Evolutionary conservation across 2,888 invertebrate genomes (phyloP), one percentile per base, ranked within the genome.

Genomic region (Lottia scabra): DNA sequence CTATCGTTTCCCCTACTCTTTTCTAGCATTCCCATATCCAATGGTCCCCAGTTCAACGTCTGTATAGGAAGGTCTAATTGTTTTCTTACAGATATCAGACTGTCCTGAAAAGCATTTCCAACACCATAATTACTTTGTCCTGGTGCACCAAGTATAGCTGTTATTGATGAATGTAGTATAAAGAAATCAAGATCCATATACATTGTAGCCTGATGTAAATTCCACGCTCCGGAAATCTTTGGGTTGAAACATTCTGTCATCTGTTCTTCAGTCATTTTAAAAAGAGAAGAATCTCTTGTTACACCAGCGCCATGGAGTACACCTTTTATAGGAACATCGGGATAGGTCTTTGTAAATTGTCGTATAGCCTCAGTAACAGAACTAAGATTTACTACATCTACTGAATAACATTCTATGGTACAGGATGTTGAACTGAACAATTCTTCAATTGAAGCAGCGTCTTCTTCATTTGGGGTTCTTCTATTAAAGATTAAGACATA

Each of bases 41-140:
- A 75, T 10, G 82, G 77, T n/a, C 84, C 83, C 85, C 84, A 85
- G 68, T 84, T 83, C 19, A 85, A 83, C 30, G 75, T 73, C 73
- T 83, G 83, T 4, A 76, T 84, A 4, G 80, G 48, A 2, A 81
- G 68, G 3, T 80, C 81, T 19, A 72, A 56, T 15, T 70, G 62
- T 23, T 80, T 72, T 13, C 85, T 76, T 70, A 79, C 82, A 65
- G 77, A 74, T 5, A 81, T 81, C 19, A 85, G 68, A 0, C 81
- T 70, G 68, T 85, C 85, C 71, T 81, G 73, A 67, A 85, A 85
- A 6, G 80, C 76, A 63, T 84, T 84, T 16, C 77, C 84, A 13
- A 83, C 83, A 4, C 83, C 83, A 72, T 85, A 84, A 70, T 80
- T 83, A 8, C 80, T 71, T 67, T 85, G 85, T 0, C 84, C 84